phyloP scores from a whole-genome alignment of 2,888 invertebrate species.

The Dione vanillae region DNA sequence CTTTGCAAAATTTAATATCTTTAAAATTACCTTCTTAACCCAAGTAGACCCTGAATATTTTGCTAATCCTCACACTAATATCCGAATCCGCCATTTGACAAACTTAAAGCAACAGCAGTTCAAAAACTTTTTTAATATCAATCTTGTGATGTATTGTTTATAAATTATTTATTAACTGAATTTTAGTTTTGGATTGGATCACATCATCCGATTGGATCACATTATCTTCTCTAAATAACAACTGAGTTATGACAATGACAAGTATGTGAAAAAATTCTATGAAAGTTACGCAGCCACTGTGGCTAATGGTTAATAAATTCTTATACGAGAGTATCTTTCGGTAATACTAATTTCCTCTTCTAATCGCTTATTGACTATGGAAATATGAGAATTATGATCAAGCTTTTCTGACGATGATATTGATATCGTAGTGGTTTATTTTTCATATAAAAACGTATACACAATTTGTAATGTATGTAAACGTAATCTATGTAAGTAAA shows the following conservation, averaged over 20 bases:
- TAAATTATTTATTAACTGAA: no score
- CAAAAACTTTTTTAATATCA: constrained; percentile 18
- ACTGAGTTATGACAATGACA: neutral
- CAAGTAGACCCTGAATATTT: neutral
- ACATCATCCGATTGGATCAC: no score
- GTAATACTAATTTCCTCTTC: constrained; percentile 44
- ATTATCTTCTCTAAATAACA: neutral
- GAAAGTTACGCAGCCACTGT: constrained; percentile 31
- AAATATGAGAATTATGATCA: constrained; percentile 25
- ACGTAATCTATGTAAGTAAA: no score
- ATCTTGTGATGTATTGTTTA: constrained; percentile 6
- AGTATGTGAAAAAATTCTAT: neutral
- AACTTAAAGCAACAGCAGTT: constrained; percentile 9
- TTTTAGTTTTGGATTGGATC: neutral
- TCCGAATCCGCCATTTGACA: neutral
- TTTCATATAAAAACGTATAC: no score
- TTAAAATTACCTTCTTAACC: no score
- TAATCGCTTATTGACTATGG: constrained; percentile 38
- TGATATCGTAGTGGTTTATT: neutral
- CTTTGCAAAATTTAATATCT: no score
- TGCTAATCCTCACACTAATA: neutral
- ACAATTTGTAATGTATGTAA: no score
- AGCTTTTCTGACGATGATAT: neutral
- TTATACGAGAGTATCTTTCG: constrained; percentile 35
- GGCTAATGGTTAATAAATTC: constrained; percentile 40